Evolutionary conservation across 1,140 invertebrate species (phyloP).

Genomic region (Diorhabda carinulata): DNA sequence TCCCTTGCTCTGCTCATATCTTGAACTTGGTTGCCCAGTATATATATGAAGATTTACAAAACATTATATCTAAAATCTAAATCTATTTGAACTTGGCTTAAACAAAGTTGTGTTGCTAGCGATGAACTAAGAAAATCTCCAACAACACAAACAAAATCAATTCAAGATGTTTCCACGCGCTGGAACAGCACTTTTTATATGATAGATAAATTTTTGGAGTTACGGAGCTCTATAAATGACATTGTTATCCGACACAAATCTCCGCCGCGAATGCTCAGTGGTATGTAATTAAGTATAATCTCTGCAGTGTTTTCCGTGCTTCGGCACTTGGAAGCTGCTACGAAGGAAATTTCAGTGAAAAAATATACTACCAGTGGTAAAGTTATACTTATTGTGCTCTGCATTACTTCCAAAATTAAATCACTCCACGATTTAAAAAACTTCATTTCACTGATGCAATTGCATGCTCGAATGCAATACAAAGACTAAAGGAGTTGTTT

Average conservation of each 20-base stretch:
- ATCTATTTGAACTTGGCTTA: constrained; percentile 38
- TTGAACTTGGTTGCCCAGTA: constrained; percentile 25
- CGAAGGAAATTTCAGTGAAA: constrained; percentile 4
- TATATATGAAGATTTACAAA: constrained; percentile 27
- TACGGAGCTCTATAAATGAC: too few relatives aligned
- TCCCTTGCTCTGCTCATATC: constrained; percentile 11
- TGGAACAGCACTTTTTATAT: too few relatives aligned
- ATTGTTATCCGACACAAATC: too few relatives aligned
- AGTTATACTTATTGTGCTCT: neutral
- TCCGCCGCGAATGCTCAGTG: too few relatives aligned
- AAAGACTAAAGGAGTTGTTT: too few relatives aligned
- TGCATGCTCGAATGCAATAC: neutral
- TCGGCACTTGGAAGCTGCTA: neutral
- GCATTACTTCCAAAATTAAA: neutral
- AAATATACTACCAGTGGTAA: constrained; percentile 14
- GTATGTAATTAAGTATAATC: too few relatives aligned
- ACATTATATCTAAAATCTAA: constrained; percentile 39
- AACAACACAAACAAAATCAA: neutral
- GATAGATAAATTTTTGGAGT: too few relatives aligned
- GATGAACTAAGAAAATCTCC: constrained; percentile 19
- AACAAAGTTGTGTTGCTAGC: constrained; percentile 26
- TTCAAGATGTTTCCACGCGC: too few relatives aligned
- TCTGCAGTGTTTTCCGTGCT: too few relatives aligned
- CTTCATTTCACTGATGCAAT: constrained; percentile 7
- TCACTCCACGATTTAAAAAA: constrained; percentile 8